Evolutionary conservation across 2,888 invertebrate genomes (phyloP).

Genomic region (Neoascia interrupta): DNA sequence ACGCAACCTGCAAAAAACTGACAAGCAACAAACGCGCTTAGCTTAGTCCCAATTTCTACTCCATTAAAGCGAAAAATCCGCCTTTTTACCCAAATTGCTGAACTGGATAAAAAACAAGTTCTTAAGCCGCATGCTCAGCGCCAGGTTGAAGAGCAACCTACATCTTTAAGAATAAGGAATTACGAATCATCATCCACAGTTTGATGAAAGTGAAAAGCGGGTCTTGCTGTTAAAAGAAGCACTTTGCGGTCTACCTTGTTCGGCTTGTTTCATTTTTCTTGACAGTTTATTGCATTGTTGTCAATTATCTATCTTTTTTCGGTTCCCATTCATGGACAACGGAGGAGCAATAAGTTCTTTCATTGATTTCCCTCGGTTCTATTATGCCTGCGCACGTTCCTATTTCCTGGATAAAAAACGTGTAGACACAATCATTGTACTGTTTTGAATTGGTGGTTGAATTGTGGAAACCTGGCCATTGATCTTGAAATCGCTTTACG

Average conservation of each 20-base stretch:
- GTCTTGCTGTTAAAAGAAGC: not conserved
- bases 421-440: slow-evolving; percentile 1
- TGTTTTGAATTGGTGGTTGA: slow-evolving; percentile 5
- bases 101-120: slow-evolving; percentile 31
- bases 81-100: slow-evolving; percentile 27
- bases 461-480: slow-evolving; percentile 18
- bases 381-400: slow-evolving; percentile 9
- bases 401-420: slow-evolving; percentile 7
- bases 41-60: too few relatives aligned
- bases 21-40: not conserved
- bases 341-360: slow-evolving; percentile 7
- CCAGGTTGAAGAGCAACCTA: not conserved
- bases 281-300: slow-evolving; percentile 17
- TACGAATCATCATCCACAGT: slow-evolving; percentile 5
- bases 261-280: slow-evolving; percentile 1
- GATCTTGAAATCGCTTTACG: slow-evolving; percentile 27
- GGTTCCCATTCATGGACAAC: not conserved
- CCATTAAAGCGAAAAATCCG: slow-evolving; percentile 20
- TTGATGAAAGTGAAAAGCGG: slow-evolving; percentile 39
- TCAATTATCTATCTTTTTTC: not conserved
- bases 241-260: slow-evolving; percentile 23
- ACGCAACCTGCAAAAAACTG: not conserved
- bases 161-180: not conserved
- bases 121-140: slow-evolving; percentile 3
- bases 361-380: not conserved